Evolutionary conservation across 1,140 invertebrate species (phyloP).

Genomic region (Apis florea): DNA sequence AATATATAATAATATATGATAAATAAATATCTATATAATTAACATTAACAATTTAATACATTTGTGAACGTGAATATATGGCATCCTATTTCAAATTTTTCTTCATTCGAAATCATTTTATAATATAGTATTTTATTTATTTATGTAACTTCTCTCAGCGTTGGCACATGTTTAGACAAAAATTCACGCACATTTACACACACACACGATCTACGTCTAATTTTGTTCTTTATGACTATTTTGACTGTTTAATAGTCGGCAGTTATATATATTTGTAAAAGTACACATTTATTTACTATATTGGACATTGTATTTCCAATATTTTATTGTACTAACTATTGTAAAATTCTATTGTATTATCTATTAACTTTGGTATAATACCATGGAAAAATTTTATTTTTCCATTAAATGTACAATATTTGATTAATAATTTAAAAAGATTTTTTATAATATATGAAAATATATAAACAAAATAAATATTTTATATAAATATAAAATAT

Average conservation of each 20-base stretch:
- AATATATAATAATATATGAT: conserved; percentile 1
- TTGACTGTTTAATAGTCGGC: conserved; percentile 10
- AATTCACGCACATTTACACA: neutral
- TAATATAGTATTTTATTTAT: neutral
- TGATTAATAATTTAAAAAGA: neutral
- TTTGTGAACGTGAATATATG: neutral
- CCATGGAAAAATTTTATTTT: neutral
- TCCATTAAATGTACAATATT: neutral
- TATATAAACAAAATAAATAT: neutral
- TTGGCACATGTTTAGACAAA: conserved; percentile 7
- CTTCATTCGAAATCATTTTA: neutral
- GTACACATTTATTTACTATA: conserved; percentile 6
- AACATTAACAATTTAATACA: neutral
- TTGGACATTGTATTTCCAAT: conserved; percentile 2
- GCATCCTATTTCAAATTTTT: neutral
- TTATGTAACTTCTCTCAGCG: neutral
- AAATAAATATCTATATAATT: conserved; percentile 8
- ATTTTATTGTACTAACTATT: conserved; percentile 3
- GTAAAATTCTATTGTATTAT: neutral
- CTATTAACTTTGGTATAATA: neutral
- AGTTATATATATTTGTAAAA: conserved; percentile 27
- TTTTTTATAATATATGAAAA: no score
- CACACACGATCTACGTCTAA: neutral
- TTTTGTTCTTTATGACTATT: conserved; percentile 6
- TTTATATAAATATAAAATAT: neutral